phyloP scores from a whole-genome alignment of 2,888 invertebrate species.

The Pachliopta kotzebuea region DNA sequence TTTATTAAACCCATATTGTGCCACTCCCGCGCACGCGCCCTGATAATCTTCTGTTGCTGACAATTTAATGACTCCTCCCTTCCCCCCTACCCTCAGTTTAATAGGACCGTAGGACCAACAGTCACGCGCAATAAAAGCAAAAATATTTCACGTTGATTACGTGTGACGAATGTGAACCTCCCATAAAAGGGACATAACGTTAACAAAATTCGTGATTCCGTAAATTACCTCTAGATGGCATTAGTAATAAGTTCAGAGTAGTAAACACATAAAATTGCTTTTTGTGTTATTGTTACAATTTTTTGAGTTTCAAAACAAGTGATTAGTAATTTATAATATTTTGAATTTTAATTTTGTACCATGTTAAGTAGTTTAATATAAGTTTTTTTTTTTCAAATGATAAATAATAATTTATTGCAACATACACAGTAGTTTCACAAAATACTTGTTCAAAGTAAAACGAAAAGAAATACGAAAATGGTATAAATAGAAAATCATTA shows the following conservation, averaged over 20 bases:
- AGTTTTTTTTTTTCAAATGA: too few species aligned
- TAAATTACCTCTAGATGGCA: constrained; percentile 17
- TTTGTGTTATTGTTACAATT: background rate
- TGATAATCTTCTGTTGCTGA: constrained; percentile 62
- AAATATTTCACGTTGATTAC: constrained; percentile 43
- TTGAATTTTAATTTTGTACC: too few species aligned
- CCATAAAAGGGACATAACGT: constrained; percentile 21
- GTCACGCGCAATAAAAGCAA: constrained; percentile 43
- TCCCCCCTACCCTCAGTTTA: constrained; percentile 32
- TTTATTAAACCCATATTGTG: constrained; percentile 71
- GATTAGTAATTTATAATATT: too few species aligned
- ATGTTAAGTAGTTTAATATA: too few species aligned
- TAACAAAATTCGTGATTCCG: constrained; percentile 20
- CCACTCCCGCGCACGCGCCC: constrained; percentile 55
- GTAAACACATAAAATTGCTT: background rate
- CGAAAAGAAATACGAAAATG: too few species aligned
- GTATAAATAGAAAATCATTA: background rate
- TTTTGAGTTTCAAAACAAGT: too few species aligned
- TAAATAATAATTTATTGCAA: too few species aligned
- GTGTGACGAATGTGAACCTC: constrained; percentile 39
- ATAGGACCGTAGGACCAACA: constrained; percentile 39
- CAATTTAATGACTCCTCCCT: constrained; percentile 59
- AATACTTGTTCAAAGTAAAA: too few species aligned
- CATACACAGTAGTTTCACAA: too few species aligned
- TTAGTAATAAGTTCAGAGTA: background rate